Conservation (phyloP, 2,113 vertebrate genomes). For the Stegastes partitus region DNA sequence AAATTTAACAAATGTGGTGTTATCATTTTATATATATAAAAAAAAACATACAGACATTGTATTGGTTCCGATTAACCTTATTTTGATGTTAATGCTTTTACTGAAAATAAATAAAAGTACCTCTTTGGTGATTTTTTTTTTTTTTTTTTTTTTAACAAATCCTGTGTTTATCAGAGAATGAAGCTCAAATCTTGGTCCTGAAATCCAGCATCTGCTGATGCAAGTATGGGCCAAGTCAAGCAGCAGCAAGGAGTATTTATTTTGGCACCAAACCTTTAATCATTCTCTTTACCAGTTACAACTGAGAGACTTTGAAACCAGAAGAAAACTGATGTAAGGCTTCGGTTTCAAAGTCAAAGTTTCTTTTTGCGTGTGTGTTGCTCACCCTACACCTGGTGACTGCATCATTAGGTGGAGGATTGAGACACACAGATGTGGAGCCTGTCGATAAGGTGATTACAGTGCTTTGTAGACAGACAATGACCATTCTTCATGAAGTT, state of each 20-base stretch:
- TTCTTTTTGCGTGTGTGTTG: not conserved
- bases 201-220: conserved; percentile 63
- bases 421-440: not conserved
- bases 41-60: too few species aligned
- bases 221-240: conserved; percentile 59
- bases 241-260: conserved; percentile 60
- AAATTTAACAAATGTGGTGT: not conserved
- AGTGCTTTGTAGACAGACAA: not conserved
- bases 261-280: conserved; percentile 62
- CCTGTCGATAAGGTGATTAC: not conserved
- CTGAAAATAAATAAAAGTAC: not conserved
- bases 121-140: not conserved
- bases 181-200: conserved; percentile 36
- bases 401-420: conserved; percentile 2
- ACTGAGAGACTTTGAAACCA: conserved; percentile 52
- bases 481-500: not conserved
- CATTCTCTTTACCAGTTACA: conserved; percentile 55
- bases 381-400: conserved; percentile 22
- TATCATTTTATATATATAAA: too few species aligned
- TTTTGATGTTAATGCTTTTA: not conserved
- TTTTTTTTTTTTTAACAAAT: too few species aligned
- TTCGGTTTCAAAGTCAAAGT: conserved; percentile 38
- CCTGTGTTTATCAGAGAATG: not conserved
- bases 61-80: not conserved
- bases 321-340: conserved; percentile 27